Base-by-base conservation (phyloP, 2,888 invertebrate genomes). In the Patella ulyssiponensis region DNA sequence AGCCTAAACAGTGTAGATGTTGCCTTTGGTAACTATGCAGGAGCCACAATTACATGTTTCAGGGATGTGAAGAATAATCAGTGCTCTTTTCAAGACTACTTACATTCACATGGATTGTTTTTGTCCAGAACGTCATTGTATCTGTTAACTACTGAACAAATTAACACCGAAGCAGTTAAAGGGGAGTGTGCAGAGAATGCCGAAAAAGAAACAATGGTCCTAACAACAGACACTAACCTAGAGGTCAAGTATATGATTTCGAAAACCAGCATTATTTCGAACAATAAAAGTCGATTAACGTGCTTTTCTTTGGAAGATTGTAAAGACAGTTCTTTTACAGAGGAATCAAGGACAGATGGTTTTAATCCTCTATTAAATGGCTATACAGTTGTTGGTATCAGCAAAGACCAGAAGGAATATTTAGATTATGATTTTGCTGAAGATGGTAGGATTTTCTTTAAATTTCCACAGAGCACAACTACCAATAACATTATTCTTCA, bases 1-100 rank as follows among this genome's bases (percentile, higher is more conserved):
- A 56, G 56, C 56, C 56, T 56, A 56, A 56, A 56, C 56, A 56
- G 56, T 56, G 56, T 56, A 56, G 56, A 56, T 56, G 56, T 56
- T 56, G 56, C 56, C 7, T 9, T 56, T n/a, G 56, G 11, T 56
- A 56, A 56, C 56, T 56, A 56, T 56, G 56, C 14, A 56, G 4
- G 56, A n/a, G 56, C 56, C 56, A 56, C 56, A 56, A 56, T 56
- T 7, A 56, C 56, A 56, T 54, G 54, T 54, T 54, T 54, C 54
- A 54, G 54, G 54, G 54, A 54, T 54, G 54, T 54, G 54, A 54
- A 54, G 54, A 54, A 54, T 54, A 54, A 54, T 54, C 54, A 54
- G 54, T 54, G 54, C 54, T 54, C 14, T 54, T 54, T 54, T 54
- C 54, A 54, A 54, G 54, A 54, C 54, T 54, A 54, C 54, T 54